These are phyloP conservation scores for Camponotus pennsylvanicus DNA, from an alignment of 1,140 invertebrate genomes.

Conservation along the genomic window DNA sequence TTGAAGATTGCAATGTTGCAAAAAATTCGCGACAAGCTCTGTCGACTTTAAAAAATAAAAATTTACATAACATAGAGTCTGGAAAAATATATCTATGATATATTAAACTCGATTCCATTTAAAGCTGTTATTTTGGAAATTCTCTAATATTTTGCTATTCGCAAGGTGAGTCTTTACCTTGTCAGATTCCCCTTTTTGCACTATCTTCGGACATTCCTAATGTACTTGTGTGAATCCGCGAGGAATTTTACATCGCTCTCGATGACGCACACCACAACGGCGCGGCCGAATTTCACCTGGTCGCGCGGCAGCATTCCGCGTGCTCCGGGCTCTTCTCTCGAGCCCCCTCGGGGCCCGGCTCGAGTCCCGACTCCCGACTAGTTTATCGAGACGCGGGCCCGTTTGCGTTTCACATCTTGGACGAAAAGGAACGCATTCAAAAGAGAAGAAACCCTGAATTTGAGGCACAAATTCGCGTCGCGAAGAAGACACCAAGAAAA, in stretches of 20 bases:
- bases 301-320: slow-evolving; percentile 34
- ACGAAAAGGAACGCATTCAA: neutral
- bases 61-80: too few relatives aligned
- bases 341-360: neutral
- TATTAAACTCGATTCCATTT: neutral
- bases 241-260: neutral
- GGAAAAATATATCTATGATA: too few relatives aligned
- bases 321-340: slow-evolving; percentile 28
- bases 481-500: neutral
- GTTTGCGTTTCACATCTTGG: neutral
- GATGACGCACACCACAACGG: slow-evolving; percentile 20
- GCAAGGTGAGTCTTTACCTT: neutral
- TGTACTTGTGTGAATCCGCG: neutral
- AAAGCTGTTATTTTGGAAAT: neutral
- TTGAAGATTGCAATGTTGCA: too few relatives aligned
- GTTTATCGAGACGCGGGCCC: neutral
- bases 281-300: slow-evolving; percentile 50
- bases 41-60: too few relatives aligned
- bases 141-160: neutral
- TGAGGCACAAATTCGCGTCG: neutral
- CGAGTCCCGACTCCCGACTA: slow-evolving; percentile 8
- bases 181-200: too few relatives aligned
- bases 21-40: too few relatives aligned
- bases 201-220: neutral
- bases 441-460: neutral